Percentiles rank a stretch among this genome's conserved stretches.
Conservation (phyloP, 2,888 invertebrate genomes). For the Cabera pusaria region DNA sequence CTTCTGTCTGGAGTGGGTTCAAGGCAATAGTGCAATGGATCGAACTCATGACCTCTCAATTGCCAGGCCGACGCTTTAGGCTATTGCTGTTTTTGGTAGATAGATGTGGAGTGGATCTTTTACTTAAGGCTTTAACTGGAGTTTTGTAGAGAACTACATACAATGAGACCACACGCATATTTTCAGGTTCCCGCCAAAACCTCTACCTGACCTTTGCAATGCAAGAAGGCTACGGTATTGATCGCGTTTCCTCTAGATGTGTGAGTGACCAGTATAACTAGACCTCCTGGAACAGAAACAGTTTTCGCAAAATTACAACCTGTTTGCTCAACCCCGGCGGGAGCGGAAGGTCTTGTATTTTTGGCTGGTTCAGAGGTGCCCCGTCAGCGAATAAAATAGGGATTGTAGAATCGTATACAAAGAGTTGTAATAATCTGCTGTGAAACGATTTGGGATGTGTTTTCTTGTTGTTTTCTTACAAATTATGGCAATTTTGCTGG, state of each 20-base stretch:
- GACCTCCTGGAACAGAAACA: slow-evolving; percentile 25
- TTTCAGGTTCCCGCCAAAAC: too few species aligned
- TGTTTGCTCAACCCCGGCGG: slow-evolving; percentile 21
- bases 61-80: too few species aligned
- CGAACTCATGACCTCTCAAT: too few species aligned
- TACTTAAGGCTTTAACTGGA: too few species aligned
- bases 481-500: too few species aligned
- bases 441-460: not conserved
- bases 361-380: slow-evolving; percentile 16
- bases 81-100: too few species aligned
- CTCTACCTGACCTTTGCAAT: slow-evolving; percentile 23
- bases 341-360: slow-evolving; percentile 22
- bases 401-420: slow-evolving; percentile 24
- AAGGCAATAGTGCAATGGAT: too few species aligned
- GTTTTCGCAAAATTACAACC: slow-evolving; percentile 21
- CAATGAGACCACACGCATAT: too few species aligned
- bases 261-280: slow-evolving; percentile 17
- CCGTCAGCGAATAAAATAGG: slow-evolving; percentile 27
- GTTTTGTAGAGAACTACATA: too few species aligned
- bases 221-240: slow-evolving; percentile 28
- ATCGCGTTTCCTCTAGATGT: slow-evolving; percentile 21
- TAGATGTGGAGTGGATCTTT: too few species aligned
- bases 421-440: slow-evolving; percentile 14
- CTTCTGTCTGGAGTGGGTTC: too few species aligned
- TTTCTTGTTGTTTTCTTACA: too few species aligned